Base-by-base conservation (phyloP, 2,797 vertebrate genomes). In the Myotis vivesi region DNA sequence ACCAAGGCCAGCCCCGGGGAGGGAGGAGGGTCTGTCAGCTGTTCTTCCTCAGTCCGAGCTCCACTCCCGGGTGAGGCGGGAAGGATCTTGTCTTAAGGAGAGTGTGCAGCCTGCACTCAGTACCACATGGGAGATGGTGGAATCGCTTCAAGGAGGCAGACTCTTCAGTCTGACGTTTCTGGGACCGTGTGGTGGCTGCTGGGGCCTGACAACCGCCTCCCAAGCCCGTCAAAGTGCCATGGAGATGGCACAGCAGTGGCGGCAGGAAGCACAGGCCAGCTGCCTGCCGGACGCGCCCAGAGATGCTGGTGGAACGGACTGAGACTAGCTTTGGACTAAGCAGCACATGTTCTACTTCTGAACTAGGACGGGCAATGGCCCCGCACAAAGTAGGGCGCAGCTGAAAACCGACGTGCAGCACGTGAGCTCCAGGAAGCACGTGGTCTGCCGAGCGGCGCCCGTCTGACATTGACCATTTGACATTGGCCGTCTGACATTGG, bases 1-100 rank as follows among this genome's bases (percentile, higher is more conserved):
- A 95, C 90, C 97, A 97, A 94, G 95, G 97, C 96, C 97, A 97
- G 96, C 95, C 95, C 95, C 91, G 96, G 97, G 97, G 97, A 97
- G 66, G 0, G 55, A 96, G 46, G 1, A 38, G 93, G 57, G 59
- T 77, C 95, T 86, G 69, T 94, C 94, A 87, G 1, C 96, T 87
- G 36, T 46, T 75, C 88, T 89, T 71, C 81, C 2, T 64, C 44
- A 80, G 81, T 41, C 77, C 95, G 55, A 77, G 49, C 59, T 85
- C 0, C 0, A 30, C 86, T 83, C 91, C 68, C 92, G 92, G 96
- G 71, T 57, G 75, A 71, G 25, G 86, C 15, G 89, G 72, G 84
- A 95, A 80, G 19, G 30, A 16, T 87, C 96, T 96, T 73, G 83
- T 95, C 86, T 81, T 15, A 44, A 86, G 89, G 88, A 85, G 38